Evolutionary conservation across 2,113 vertebrate species (phyloP).

Genomic region (Chionodraco myersi): DNA sequence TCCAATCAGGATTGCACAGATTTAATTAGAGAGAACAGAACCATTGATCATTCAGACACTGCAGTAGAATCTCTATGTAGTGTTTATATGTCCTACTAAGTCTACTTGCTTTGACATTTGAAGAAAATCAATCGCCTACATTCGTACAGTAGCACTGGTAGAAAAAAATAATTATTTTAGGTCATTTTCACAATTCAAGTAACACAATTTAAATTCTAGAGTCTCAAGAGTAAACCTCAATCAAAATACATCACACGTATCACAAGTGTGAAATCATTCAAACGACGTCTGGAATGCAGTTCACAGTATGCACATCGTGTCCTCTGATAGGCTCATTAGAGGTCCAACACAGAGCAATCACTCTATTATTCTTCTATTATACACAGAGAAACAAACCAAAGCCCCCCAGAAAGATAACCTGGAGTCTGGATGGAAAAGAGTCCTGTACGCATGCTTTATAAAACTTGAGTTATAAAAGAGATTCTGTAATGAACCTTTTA

Average conservation of each 20-base stretch:
- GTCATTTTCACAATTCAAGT: background rate
- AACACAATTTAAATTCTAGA: background rate
- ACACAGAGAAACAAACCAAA: background rate
- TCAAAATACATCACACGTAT: background rate
- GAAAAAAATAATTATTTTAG: slow-evolving; percentile 19
- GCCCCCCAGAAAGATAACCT: background rate
- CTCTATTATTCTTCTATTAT: background rate
- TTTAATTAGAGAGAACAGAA: slow-evolving; percentile 60
- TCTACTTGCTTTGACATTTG: slow-evolving; percentile 16
- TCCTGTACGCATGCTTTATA: background rate
- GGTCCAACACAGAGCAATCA: background rate
- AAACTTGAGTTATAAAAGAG: background rate
- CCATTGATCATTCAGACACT: slow-evolving; percentile 40
- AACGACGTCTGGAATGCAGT: slow-evolving; percentile 34
- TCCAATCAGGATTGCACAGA: slow-evolving; percentile 31
- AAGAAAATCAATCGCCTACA: slow-evolving; percentile 43
- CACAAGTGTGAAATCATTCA: background rate
- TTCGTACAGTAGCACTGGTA: slow-evolving; percentile 33
- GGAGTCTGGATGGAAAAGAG: too few species aligned
- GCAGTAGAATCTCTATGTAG: slow-evolving; percentile 45
- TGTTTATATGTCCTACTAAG: slow-evolving; percentile 28
- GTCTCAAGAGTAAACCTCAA: background rate
- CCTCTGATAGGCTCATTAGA: background rate
- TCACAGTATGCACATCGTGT: background rate
- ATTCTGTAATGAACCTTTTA: background rate